Percentiles rank a stretch among this genome's conserved stretches.
Evolutionary conservation across 2,113 vertebrate species (phyloP).

Genomic region (Erpornis zantholeuca): DNA sequence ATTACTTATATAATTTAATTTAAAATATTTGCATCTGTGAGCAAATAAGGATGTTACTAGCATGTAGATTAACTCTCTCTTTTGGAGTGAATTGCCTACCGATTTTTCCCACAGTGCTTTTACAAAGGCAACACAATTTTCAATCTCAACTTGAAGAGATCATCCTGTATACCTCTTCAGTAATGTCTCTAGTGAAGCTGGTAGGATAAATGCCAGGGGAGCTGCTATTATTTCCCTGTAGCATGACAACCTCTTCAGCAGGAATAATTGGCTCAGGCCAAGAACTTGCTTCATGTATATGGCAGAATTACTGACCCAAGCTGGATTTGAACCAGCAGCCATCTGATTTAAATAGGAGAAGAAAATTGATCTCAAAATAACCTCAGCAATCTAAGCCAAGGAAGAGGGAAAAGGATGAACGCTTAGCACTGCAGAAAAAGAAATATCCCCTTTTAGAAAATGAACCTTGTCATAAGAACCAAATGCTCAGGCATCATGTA

Average conservation of each 20-base stretch:
- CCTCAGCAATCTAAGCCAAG: not conserved
- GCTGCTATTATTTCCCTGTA: not conserved
- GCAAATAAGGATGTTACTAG: not conserved
- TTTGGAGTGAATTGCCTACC: not conserved
- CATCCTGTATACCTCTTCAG: not conserved
- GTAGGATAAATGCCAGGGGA: not conserved
- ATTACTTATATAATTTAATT: not conserved
- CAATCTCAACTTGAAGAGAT: not conserved
- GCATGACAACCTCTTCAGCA: slow-evolving; percentile 5
- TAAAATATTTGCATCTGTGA: not conserved
- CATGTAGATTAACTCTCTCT: not conserved
- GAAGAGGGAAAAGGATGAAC: not conserved
- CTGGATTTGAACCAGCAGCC: slow-evolving; percentile 20
- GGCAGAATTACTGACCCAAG: slow-evolving; percentile 18
- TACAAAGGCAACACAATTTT: not conserved
- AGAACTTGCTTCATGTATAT: not conserved
- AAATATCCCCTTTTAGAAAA: slow-evolving; percentile 4
- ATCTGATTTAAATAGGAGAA: slow-evolving; percentile 36
- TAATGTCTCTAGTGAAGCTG: not conserved
- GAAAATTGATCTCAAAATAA: slow-evolving; percentile 40
- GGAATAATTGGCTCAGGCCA: not conserved
- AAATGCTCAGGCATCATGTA: not conserved
- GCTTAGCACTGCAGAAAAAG: slow-evolving; percentile 17
- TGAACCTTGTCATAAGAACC: not conserved
- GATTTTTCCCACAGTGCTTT: not conserved